A percentile compares a stretch with the other conserved stretches of the same genome.
Conservation (phyloP, 2,113 vertebrate genomes). For the Eretmochelys imbricata region DNA sequence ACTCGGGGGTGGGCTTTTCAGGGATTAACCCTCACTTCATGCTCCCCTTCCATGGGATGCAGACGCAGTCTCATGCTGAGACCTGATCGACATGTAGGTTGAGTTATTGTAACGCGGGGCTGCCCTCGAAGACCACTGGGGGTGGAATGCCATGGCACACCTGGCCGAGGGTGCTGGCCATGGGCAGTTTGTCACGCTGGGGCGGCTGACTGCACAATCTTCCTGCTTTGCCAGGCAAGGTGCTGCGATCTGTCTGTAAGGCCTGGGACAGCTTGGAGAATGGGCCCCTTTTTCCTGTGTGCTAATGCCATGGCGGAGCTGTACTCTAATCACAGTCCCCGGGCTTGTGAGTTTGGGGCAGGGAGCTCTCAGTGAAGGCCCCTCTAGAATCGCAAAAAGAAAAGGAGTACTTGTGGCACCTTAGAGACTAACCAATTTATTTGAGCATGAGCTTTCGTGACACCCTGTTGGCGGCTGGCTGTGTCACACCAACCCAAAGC, state of each 20-base stretch:
- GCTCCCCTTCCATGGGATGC: not conserved
- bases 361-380: not conserved
- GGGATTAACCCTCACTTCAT: not conserved
- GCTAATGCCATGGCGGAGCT: fast-evolving
- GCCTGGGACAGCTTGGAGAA: not conserved
- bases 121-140: not conserved
- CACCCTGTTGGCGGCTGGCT: not conserved
- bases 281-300: not conserved
- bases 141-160: too few species aligned
- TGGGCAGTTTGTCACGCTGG: not conserved
- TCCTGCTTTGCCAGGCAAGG: too few species aligned
- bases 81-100: not conserved
- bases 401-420: too few species aligned
- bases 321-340: not conserved
- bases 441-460: too few species aligned
- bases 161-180: not conserved
- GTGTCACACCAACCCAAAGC: not conserved
- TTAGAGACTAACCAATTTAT: too few species aligned
- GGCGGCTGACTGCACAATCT: too few species aligned
- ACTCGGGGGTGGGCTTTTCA: not conserved
- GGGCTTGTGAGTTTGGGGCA: not conserved
- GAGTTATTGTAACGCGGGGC: not conserved
- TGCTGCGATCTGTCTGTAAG: not conserved
- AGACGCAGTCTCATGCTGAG: not conserved
- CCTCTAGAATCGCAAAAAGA: not conserved